These are phyloP conservation scores for Dichetophora obliterata DNA, from an alignment of 2,888 invertebrate species.

Conservation along the genomic window DNA sequence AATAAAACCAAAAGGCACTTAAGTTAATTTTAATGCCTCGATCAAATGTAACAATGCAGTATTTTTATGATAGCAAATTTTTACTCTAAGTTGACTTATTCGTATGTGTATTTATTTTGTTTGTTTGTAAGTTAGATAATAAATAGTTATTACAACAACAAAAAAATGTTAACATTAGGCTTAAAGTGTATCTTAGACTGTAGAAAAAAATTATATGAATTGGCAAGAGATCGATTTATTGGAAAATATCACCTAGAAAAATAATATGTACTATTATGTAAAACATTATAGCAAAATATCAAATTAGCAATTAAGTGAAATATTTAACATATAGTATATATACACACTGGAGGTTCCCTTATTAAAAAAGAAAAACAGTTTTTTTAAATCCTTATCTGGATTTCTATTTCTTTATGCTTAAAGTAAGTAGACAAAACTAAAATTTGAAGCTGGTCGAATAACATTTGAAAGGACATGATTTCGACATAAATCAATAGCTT, in stretches of 20 bases:
- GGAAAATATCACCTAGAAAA: background rate
- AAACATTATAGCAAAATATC: background rate
- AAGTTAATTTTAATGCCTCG: too few species aligned
- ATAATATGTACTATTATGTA: background rate
- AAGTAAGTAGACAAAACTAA: too few species aligned
- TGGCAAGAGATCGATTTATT: background rate
- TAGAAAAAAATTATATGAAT: background rate
- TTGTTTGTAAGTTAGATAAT: too few species aligned
- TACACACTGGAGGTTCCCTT: too few species aligned
- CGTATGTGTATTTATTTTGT: background rate
- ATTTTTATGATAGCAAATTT: conserved; percentile 33
- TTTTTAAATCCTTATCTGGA: too few species aligned
- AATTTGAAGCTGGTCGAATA: too few species aligned
- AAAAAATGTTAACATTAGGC: conserved; percentile 24
- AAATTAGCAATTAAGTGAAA: background rate
- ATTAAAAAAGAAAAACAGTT: too few species aligned
- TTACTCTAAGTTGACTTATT: background rate
- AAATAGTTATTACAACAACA: background rate
- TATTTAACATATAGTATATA: background rate
- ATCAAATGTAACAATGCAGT: conserved; percentile 26
- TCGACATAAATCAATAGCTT: too few species aligned
- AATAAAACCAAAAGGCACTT: background rate
- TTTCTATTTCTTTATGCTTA: too few species aligned
- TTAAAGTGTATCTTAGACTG: conserved; percentile 25
- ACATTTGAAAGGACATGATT: too few species aligned